Percentiles rank a stretch among this genome's conserved stretches.
phyloP scores from a whole-genome alignment of 2,888 invertebrate genomes.

The Lithosia quadra region DNA sequence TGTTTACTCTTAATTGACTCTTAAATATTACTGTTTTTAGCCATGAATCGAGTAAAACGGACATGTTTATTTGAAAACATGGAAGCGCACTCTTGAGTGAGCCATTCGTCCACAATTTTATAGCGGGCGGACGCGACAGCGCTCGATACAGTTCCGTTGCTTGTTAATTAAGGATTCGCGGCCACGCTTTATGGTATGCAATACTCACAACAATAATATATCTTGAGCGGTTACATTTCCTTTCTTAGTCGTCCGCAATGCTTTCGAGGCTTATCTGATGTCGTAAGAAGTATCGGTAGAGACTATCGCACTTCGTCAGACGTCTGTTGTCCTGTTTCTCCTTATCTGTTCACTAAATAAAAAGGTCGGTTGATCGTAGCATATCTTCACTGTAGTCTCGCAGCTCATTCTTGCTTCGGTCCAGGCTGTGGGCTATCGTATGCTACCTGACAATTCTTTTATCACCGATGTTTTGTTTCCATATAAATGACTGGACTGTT shows the following conservation, averaged over 20 bases:
- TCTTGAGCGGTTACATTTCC: constrained; percentile 68
- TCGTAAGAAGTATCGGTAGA: constrained; percentile 68
- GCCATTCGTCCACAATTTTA: constrained; percentile 59
- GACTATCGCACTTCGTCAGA: constrained; percentile 68
- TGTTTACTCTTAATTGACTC: constrained; percentile 81
- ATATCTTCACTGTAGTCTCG: constrained; percentile 54
- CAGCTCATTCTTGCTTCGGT: constrained; percentile 60
- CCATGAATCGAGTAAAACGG: constrained; percentile 78
- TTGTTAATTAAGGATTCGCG: constrained; percentile 76
- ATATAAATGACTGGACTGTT: constrained; percentile 77
- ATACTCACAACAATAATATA: constrained; percentile 78
- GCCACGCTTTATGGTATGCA: constrained; percentile 71
- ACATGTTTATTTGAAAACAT: constrained; percentile 77
- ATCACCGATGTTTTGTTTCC: constrained; percentile 75
- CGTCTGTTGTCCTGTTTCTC: constrained; percentile 66
- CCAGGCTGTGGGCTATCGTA: constrained; percentile 71
- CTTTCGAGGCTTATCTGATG: constrained; percentile 76
- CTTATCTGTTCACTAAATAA: constrained; percentile 73
- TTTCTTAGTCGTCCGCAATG: constrained; percentile 66
- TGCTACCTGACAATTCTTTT: constrained; percentile 80
- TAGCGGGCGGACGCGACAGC: constrained; percentile 42
- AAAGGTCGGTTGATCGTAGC: constrained; percentile 59
- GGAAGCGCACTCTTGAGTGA: constrained; percentile 64
- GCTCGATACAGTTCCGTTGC: constrained; percentile 68
- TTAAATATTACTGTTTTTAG: constrained; percentile 82